These are phyloP conservation scores for Dasyprocta punctata DNA, from an alignment of 2,113 vertebrate species.

Conservation along the genomic window DNA sequence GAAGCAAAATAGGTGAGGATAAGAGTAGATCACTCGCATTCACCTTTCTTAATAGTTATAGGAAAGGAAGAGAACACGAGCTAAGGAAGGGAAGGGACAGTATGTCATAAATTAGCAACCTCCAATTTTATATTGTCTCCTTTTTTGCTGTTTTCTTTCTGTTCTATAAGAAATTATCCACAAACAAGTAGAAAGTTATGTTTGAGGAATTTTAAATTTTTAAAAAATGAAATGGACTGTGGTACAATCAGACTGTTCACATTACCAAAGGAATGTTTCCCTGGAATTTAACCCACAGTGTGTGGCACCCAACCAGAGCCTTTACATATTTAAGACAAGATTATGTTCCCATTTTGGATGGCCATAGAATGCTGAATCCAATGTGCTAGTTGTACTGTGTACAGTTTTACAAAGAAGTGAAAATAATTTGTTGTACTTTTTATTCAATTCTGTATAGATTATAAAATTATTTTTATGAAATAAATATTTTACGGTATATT, in stretches of 20 bases:
- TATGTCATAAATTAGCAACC: background rate
- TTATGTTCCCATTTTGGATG: background rate
- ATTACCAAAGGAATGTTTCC: conserved; percentile 77
- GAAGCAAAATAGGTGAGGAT: background rate
- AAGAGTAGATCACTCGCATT: background rate
- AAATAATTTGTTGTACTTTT: conserved; percentile 63
- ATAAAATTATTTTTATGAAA: conserved; percentile 86
- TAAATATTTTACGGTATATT: conserved; percentile 80
- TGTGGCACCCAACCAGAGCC: background rate
- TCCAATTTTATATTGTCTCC: background rate
- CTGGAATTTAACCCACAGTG: conserved; percentile 30
- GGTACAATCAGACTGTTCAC: conserved; percentile 63
- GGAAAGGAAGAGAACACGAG: background rate
- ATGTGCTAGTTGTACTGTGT: conserved; percentile 68
- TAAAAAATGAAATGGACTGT: conserved; percentile 44
- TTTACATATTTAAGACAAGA: conserved; percentile 8
- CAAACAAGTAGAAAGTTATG: conserved; percentile 58
- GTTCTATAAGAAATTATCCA: conserved; percentile 34
- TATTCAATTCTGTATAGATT: conserved; percentile 79
- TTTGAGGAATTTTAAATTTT: conserved; percentile 33
- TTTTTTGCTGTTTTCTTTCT: background rate
- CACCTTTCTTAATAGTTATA: background rate
- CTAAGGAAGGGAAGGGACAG: background rate
- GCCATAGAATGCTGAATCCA: background rate
- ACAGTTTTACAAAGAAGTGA: conserved; percentile 71